Evolutionary conservation across 2,888 invertebrate species (phyloP).

Genomic region (Coelinius sp.): DNA sequence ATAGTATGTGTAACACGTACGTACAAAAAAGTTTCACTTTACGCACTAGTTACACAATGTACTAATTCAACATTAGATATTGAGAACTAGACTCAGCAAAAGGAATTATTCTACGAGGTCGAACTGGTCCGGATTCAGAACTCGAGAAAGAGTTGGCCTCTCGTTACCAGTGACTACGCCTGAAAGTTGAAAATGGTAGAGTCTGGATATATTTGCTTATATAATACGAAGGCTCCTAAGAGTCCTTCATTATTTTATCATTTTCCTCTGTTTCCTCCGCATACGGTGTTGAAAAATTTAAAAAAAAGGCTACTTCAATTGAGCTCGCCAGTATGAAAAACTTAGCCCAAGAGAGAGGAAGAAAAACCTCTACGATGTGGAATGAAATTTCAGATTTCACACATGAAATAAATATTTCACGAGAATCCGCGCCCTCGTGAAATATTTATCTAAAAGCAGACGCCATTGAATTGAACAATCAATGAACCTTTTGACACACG

Average conservation of each 20-base stretch:
- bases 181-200: slow-evolving; percentile 17
- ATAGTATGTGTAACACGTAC: too few species aligned
- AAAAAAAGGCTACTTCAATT: slow-evolving; percentile 9
- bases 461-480: not conserved
- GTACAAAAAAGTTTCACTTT: too few species aligned
- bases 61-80: too few species aligned
- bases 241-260: slow-evolving; percentile 19
- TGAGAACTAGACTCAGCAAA: not conserved
- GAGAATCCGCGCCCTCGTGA: not conserved
- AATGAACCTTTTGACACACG: not conserved
- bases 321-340: not conserved
- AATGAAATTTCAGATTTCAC: slow-evolving; percentile 1
- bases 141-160: slow-evolving; percentile 44
- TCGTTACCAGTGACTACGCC: slow-evolving; percentile 44
- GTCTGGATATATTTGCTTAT: slow-evolving; percentile 23
- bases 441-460: not conserved
- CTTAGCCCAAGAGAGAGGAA: too few species aligned
- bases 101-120: slow-evolving; percentile 29
- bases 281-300: not conserved
- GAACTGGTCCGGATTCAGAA: not conserved
- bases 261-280: slow-evolving; percentile 9
- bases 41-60: too few species aligned
- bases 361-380: too few species aligned
- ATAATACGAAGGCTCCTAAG: slow-evolving; percentile 17
- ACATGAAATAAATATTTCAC: slow-evolving; percentile 1